Percentiles rank a stretch among this genome's conserved stretches.
phyloP scores from a whole-genome alignment of 2,888 invertebrate species.

The Chamaedrilus cognettii region DNA sequence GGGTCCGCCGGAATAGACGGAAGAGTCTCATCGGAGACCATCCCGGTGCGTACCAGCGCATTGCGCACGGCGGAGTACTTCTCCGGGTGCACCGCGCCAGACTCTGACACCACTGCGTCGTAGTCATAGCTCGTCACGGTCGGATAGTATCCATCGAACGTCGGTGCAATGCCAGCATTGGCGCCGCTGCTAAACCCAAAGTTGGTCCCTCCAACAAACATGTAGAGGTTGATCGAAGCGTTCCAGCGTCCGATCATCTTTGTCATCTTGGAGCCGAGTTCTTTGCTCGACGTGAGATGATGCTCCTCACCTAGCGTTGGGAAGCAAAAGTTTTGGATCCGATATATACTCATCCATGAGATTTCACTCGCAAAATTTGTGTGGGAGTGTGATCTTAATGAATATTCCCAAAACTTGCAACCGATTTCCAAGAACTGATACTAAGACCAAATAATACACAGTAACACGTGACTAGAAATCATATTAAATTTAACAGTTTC shows the following conservation, averaged over 20 bases:
- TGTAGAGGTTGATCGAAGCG: constrained; percentile 39
- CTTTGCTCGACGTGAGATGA: constrained; percentile 13
- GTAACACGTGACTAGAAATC: too few species aligned
- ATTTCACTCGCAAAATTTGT: too few species aligned
- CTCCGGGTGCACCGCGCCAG: constrained; percentile 23
- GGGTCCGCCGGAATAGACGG: constrained; percentile 12
- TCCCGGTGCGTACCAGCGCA: constrained; percentile 15
- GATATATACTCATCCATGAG: too few species aligned
- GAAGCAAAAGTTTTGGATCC: too few species aligned
- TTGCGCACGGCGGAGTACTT: constrained; percentile 27
- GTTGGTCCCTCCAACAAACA: constrained; percentile 39
- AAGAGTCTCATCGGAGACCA: constrained; percentile 5
- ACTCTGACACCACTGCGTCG: constrained; percentile 31
- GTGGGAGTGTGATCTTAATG: too few species aligned
- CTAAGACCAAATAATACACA: too few species aligned
- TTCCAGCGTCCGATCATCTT: too few species aligned
- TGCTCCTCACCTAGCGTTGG: too few species aligned
- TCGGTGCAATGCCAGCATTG: constrained; percentile 10
- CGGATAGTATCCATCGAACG: constrained; percentile 12
- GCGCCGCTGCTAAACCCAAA: constrained; percentile 38
- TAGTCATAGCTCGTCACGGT: constrained; percentile 36
- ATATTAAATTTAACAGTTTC: too few species aligned
- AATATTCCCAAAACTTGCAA: too few species aligned
- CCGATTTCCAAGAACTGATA: too few species aligned
- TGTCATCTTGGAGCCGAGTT: too few species aligned